These are phyloP conservation scores for Eristalis arbustorum DNA, from an alignment of 2,888 invertebrate species.

Conservation along the genomic window DNA sequence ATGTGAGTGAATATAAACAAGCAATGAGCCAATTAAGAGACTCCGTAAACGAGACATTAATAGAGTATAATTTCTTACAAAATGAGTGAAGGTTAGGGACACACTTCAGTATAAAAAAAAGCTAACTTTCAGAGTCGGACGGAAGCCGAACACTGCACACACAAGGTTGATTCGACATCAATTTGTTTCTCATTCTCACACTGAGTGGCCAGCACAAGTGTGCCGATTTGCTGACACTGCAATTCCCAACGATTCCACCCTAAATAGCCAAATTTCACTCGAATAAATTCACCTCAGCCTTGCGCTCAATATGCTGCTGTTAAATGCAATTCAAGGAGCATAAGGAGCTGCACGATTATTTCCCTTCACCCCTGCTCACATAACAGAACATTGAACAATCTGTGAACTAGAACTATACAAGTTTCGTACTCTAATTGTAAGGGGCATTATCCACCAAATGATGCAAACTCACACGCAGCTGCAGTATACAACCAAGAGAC, in stretches of 20 bases:
- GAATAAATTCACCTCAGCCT: neutral
- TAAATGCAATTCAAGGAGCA: slow-evolving; percentile 38
- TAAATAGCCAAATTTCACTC: slow-evolving; percentile 31
- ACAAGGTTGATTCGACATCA: neutral
- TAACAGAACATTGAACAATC: slow-evolving; percentile 8
- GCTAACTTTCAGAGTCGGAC: no score
- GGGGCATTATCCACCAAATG: slow-evolving; percentile 33
- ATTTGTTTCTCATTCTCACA: neutral
- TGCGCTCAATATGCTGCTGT: slow-evolving; percentile 17
- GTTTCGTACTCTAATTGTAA: slow-evolving; percentile 63
- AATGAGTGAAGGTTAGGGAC: no score
- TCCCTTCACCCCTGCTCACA: neutral
- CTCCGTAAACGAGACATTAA: no score
- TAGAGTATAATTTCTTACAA: no score
- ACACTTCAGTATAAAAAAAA: no score
- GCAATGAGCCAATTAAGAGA: no score
- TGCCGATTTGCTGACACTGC: neutral
- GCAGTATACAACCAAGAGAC: neutral
- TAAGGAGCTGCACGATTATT: slow-evolving; percentile 43
- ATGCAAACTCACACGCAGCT: neutral
- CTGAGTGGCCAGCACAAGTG: neutral
- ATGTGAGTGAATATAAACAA: no score
- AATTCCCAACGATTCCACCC: neutral
- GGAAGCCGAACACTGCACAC: no score
- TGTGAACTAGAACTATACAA: slow-evolving; percentile 43